These are phyloP conservation scores for Momotus momota DNA, from an alignment of 2,797 vertebrate genomes.

Conservation along the genomic window DNA sequence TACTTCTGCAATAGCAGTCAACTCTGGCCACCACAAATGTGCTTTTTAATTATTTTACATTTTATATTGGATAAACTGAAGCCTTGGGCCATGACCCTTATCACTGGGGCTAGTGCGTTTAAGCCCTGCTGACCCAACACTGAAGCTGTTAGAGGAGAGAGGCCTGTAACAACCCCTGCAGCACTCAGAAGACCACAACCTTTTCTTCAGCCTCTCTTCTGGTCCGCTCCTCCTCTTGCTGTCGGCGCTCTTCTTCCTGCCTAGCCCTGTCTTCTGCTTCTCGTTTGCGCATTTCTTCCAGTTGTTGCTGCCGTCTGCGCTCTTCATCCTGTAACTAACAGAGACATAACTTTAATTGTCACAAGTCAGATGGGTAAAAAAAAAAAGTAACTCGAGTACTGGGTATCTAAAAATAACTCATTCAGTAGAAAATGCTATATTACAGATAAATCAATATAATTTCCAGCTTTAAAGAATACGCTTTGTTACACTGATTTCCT, in stretches of 20 bases:
- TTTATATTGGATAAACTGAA: not conserved
- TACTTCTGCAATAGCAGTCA: not conserved
- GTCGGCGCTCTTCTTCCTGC: conserved; percentile 91
- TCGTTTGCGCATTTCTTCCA: conserved; percentile 94
- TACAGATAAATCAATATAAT: not conserved
- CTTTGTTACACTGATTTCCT: not conserved
- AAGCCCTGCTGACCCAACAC: not conserved
- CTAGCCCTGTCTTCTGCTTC: conserved; percentile 92
- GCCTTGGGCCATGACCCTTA: not conserved
- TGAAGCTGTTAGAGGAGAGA: not conserved
- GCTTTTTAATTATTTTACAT: not conserved
- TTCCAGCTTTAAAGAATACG: not conserved
- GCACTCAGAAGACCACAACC: conserved; percentile 81
- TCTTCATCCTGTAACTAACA: conserved; percentile 98
- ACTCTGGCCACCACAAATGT: not conserved
- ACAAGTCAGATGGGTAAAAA: not conserved
- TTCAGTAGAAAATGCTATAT: not conserved
- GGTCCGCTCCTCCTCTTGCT: conserved; percentile 91
- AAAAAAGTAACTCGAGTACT: not conserved
- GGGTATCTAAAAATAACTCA: not conserved
- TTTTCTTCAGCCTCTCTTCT: conserved; percentile 92
- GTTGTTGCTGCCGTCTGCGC: conserved; percentile 92
- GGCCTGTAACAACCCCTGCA: not conserved
- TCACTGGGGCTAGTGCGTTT: not conserved
- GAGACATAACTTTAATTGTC: not conserved